Conservation (phyloP, 2,888 invertebrate genomes). For the Heteropelma amictum region DNA sequence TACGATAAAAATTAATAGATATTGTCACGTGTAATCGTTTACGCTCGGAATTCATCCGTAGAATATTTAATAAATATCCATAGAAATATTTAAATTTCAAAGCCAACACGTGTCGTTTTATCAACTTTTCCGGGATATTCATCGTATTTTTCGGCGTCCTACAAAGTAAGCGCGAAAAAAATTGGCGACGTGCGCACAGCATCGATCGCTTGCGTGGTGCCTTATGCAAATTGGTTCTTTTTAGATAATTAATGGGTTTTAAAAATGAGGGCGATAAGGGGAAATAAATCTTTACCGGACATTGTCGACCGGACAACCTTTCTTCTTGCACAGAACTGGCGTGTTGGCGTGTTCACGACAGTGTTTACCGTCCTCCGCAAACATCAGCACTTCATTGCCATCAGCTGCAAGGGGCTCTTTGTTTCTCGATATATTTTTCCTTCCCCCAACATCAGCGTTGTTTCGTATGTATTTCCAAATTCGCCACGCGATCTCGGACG, state of each 20-base stretch:
- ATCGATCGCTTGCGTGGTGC: no score
- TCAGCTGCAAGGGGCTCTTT: constrained; percentile 44
- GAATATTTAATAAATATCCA: no score
- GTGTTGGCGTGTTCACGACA: constrained; percentile 64
- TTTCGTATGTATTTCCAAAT: constrained; percentile 47
- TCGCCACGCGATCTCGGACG: constrained; percentile 55
- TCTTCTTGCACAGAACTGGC: constrained; percentile 55
- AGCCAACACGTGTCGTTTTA: no score
- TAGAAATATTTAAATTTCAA: no score
- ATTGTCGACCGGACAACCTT: constrained; percentile 61
- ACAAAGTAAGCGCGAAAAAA: no score
- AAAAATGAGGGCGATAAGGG: background rate
- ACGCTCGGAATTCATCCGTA: no score
- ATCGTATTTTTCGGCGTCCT: no score
- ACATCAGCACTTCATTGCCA: constrained; percentile 69
- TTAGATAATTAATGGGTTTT: background rate
- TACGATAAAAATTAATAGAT: no score
- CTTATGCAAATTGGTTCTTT: no score
- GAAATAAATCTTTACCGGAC: constrained; percentile 62
- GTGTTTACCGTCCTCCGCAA: constrained; percentile 64
- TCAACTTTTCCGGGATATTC: no score
- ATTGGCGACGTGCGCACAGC: no score
- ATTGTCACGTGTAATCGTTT: no score
- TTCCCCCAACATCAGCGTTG: background rate
- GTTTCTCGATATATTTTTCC: background rate